Percentiles rank a stretch among this genome's conserved stretches.
These are phyloP conservation scores for Anastatus disparis DNA, from an alignment of 1,140 invertebrate genomes.

Conservation along the genomic window DNA sequence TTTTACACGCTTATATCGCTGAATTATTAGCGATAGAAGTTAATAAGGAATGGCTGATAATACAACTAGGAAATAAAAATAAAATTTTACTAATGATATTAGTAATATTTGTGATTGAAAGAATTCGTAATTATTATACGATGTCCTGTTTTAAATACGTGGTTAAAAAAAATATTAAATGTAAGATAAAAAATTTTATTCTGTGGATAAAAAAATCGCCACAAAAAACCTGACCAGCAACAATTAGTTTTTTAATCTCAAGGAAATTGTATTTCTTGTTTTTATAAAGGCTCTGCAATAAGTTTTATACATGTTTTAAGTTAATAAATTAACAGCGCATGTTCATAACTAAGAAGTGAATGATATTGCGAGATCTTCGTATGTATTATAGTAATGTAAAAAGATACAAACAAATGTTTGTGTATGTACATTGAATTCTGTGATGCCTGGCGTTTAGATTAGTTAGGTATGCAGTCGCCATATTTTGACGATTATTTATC, in stretches of 20 bases:
- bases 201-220: conserved; percentile 8
- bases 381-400: conserved; percentile 40
- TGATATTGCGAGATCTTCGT: conserved; percentile 28
- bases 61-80: not conserved
- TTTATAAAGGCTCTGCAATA: conserved; percentile 28
- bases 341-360: conserved; percentile 29
- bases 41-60: not conserved
- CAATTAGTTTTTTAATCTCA: conserved; percentile 12
- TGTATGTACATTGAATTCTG: conserved; percentile 37
- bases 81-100: conserved; percentile 28
- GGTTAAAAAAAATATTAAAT: not conserved
- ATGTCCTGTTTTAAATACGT: conserved; percentile 10
- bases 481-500: conserved; percentile 14
- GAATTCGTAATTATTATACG: conserved; percentile 8
- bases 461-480: conserved; percentile 17
- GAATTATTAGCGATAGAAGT: conserved; percentile 45
- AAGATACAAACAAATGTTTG: conserved; percentile 40
- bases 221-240: too few relatives aligned
- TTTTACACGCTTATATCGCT: conserved; percentile 83
- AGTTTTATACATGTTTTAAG: conserved; percentile 22
- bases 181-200: conserved; percentile 23
- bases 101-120: conserved; percentile 18
- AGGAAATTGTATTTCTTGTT: conserved; percentile 27
- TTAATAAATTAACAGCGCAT: conserved; percentile 17
- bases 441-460: conserved; percentile 34